Evolutionary conservation across 2,113 vertebrate species (phyloP), one percentile per base, ranked within the genome.

Genomic region (Balaenoptera acutorostrata): DNA sequence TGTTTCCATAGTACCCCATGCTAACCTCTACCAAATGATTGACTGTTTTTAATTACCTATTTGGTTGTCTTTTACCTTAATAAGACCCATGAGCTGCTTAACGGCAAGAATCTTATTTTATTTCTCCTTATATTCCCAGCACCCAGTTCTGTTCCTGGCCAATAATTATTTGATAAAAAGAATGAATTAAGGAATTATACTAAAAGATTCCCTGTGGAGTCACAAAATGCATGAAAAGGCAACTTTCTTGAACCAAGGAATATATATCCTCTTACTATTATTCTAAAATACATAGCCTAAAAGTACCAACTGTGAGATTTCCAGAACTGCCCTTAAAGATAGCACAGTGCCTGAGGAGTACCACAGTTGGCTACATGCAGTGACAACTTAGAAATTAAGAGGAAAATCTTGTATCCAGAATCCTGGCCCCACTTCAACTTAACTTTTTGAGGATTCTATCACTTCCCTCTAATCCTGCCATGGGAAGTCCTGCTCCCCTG

Each of bases 161-260:
- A 90, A n/a, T 61, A 66, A 84, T 31, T 93, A 41, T 71, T 88
- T 74, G 61, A 96, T 64, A 57, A 81, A 81, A 88, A 96, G 18
- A 85, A 77, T 86, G 2, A 92, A 86, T 89, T 78, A 57, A 91
- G 33, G 36, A 55, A 31, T 82, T 82, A 78, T 39, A 72, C 31
- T 68, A 44, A 93, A 74, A 66, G 39, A 71, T 88, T 91, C 21
- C 63, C 12, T 68, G 64, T 89, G 25, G n/a, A 63, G 5, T 71
- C 12, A 78, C 66, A 57, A 93, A 95, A 83, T 14, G 7, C 18
- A 74, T 95, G 57, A 52, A 5, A 52, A 17, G 15, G 52, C 57
- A 75, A 78, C 44, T 91, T 41, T 74, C 78, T 90, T 64, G 66
- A 68, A 77, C 4, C 39, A 7, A 77, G n/a, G 52, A 39, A 49